Conservation (phyloP, 1,140 invertebrate species). For the Hesperophylax magnus region DNA sequence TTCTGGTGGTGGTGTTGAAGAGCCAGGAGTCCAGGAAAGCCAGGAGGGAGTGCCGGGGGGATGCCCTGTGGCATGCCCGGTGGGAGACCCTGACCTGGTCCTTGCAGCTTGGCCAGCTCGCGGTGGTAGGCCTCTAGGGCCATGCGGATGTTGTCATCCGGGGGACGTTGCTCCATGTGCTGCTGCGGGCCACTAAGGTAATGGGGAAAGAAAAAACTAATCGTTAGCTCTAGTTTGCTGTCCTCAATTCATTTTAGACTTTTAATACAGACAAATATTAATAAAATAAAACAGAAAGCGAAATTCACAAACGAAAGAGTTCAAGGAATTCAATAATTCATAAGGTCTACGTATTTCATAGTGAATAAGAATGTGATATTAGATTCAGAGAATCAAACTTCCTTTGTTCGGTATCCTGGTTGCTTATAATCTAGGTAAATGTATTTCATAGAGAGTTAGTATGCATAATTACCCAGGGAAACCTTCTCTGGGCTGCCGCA, state of each 20-base stretch:
- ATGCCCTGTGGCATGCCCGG: slow-evolving; percentile 70
- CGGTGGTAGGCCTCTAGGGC: slow-evolving; percentile 93
- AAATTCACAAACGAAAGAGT: too few species aligned
- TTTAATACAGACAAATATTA: too few species aligned
- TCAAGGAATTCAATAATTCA: too few species aligned
- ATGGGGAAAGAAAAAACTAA: slow-evolving; percentile 84
- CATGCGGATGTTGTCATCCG: slow-evolving; percentile 87
- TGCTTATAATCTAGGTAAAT: too few species aligned
- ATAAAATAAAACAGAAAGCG: too few species aligned
- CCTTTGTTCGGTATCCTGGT: too few species aligned
- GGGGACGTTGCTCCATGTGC: slow-evolving; percentile 76
- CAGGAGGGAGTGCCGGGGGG: slow-evolving; percentile 65
- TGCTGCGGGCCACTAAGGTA: slow-evolving; percentile 82
- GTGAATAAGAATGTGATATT: too few species aligned
- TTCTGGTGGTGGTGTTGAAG: slow-evolving; percentile 75
- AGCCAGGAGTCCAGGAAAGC: slow-evolving; percentile 67
- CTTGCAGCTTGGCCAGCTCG: slow-evolving; percentile 89
- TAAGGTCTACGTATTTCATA: too few species aligned
- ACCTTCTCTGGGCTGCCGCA: slow-evolving; percentile 77
- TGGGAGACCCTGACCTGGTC: slow-evolving; percentile 71
- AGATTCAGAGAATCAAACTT: too few species aligned
- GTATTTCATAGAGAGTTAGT: background rate
- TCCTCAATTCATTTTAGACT: slow-evolving; percentile 65
- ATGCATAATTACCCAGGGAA: slow-evolving; percentile 77
- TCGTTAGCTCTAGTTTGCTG: slow-evolving; percentile 78